A percentile compares a stretch with the other conserved stretches of the same genome.
phyloP scores from a whole-genome alignment of 2,888 invertebrate genomes.

The Cerastis leucographa region DNA sequence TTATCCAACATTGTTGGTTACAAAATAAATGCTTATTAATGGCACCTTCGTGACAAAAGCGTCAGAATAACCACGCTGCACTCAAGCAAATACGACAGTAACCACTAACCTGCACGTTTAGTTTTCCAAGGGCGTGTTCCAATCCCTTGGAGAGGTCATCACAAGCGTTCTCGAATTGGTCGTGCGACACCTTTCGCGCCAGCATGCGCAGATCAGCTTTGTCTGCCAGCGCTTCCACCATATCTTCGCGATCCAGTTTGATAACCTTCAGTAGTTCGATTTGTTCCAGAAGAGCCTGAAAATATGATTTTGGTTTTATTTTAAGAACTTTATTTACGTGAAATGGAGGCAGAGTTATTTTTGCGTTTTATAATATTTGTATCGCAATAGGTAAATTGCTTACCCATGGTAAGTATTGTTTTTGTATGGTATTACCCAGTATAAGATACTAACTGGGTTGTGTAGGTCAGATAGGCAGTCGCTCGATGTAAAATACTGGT shows the following conservation, averaged over 20 bases:
- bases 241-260: constrained; percentile 93
- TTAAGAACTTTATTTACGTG: background rate
- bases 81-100: background rate
- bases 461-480: too few species aligned
- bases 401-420: too few species aligned
- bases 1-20: background rate
- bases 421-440: too few species aligned
- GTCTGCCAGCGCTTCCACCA: constrained; percentile 93
- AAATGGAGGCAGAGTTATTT: background rate
- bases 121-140: constrained; percentile 91
- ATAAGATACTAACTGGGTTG: too few species aligned
- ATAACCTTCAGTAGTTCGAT: constrained; percentile 92
- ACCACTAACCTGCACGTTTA: constrained; percentile 89
- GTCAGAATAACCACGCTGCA: background rate
- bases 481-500: too few species aligned
- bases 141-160: constrained; percentile 92
- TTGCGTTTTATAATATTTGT: background rate
- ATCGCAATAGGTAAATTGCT: background rate
- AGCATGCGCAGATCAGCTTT: constrained; percentile 93
- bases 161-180: constrained; percentile 93
- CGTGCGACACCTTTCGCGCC: constrained; percentile 93
- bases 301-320: constrained; percentile 5
- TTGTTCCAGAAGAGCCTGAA: constrained; percentile 91
- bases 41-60: background rate
- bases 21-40: background rate